Evolutionary conservation across 2,797 vertebrate species (phyloP), one percentile per base, ranked within the genome.

Genomic region (Xiphorhynchus erythropygius): DNA sequence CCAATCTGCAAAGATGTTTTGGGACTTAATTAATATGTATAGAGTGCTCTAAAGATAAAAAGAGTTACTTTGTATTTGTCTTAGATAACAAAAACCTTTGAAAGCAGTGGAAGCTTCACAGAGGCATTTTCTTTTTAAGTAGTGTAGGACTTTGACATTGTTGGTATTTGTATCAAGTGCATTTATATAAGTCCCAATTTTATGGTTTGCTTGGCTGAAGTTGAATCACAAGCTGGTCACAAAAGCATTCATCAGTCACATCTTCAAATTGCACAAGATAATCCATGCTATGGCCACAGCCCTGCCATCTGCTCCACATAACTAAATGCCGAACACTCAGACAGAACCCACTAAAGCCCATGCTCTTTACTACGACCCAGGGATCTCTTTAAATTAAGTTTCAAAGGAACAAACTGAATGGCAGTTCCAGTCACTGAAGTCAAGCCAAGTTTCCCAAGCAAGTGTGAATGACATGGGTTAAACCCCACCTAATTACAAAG

Each of bases 61-160:
- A 60, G 32, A 96, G n/a, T 55, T 83, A 47, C 25, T 87, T 90
- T 89, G 60, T 55, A 75, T 93, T 93, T 93, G 42, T 78, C 75
- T 93, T 55, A 81, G 92, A 71, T 75, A 96, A 90, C 27, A 83
- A 84, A 86, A 83, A 37, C 39, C 35, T 85, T 71, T 93, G 81
- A 94, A 94, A 89, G 33, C 53, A 55, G 71, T 1, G 2, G 23
- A 44, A 35, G 33, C 53, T 94, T 93, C 75, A 84, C 22, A 57
- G 81, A 83, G 25, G 37, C n/a, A 21, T 87, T 85, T 91, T 52
- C 49, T 56, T 86, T 87, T 64, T 70, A 41, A 64, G 22, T 22
- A 67, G 39, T 2, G 13, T 18, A 85, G 44, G 63, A 70, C 53
- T 88, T 84, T 1, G 10, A 77, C 44, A 53, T 70, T 81, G 75